A percentile compares a stretch with the other conserved stretches of the same genome.
Evolutionary conservation across 2,888 invertebrate species (phyloP).

Genomic region (Phyllotreta striolata): DNA sequence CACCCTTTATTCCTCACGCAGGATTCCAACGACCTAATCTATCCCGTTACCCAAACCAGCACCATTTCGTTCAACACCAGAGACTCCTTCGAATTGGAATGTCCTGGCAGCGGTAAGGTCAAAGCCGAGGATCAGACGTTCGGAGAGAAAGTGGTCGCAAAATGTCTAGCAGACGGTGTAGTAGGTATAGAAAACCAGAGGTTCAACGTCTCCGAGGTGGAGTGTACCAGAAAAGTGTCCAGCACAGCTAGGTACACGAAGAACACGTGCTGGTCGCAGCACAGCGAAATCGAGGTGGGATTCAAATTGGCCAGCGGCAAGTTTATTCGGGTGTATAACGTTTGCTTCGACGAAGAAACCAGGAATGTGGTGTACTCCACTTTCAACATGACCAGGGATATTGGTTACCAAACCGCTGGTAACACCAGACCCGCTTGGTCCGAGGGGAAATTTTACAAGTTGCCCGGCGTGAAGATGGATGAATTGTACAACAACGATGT

Average conservation of each 20-base stretch:
- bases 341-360: constrained; percentile 64
- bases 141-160: constrained; percentile 24
- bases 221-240: constrained; percentile 59
- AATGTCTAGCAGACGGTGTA: constrained; percentile 39
- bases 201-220: constrained; percentile 58
- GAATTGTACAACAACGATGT: constrained; percentile 49
- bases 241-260: constrained; percentile 60
- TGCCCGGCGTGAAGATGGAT: constrained; percentile 47
- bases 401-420: constrained; percentile 62
- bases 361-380: constrained; percentile 65
- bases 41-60: constrained; percentile 20
- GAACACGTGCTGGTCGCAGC: constrained; percentile 60
- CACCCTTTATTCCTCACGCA: constrained; percentile 35
- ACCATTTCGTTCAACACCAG: constrained; percentile 9
- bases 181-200: constrained; percentile 35
- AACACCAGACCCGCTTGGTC: constrained; percentile 63
- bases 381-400: constrained; percentile 61
- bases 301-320: constrained; percentile 20
- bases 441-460: constrained; percentile 62
- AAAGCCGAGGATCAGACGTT: constrained; percentile 10
- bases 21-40: constrained; percentile 22
- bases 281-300: constrained; percentile 64
- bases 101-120: constrained; percentile 30
- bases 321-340: constrained; percentile 19
- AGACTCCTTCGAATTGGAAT: constrained; percentile 26